Conservation (phyloP, 37 sponge, comb jelly and placozoan genomes). For the Oopsacas minuta region DNA sequence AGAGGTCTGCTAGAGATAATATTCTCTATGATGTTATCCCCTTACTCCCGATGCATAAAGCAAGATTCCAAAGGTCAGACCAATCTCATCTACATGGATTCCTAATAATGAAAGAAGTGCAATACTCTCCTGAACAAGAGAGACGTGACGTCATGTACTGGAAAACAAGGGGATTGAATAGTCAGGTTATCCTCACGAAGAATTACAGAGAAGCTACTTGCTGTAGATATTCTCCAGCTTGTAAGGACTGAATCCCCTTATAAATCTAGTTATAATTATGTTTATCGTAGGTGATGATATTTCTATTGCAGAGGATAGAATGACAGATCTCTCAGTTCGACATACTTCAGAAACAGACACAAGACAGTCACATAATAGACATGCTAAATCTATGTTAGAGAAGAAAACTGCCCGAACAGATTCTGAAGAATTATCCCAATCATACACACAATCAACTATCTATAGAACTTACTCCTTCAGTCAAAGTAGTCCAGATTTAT, state of each 20-base stretch:
- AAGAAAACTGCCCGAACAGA: no score
- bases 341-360: no score
- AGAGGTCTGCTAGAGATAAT: not conserved
- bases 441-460: no score
- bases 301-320: no score
- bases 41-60: not conserved
- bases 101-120: not conserved
- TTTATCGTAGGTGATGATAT: no score
- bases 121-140: not conserved
- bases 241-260: no score
- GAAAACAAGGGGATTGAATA: not conserved
- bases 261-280: no score
- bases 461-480: not conserved
- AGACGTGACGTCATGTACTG: not conserved
- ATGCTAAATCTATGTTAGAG: no score
- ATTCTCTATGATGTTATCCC: not conserved
- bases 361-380: no score
- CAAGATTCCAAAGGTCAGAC: not conserved
- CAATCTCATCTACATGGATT: not conserved
- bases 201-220: not conserved
- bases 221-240: not conserved
- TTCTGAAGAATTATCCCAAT: no score
- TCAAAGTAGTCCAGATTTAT: not conserved
- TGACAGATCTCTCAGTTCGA: no score
- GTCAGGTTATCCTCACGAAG: not conserved